Evolutionary conservation across 1,140 invertebrate species (phyloP).

Genomic region (Diabrotica virgifera): DNA sequence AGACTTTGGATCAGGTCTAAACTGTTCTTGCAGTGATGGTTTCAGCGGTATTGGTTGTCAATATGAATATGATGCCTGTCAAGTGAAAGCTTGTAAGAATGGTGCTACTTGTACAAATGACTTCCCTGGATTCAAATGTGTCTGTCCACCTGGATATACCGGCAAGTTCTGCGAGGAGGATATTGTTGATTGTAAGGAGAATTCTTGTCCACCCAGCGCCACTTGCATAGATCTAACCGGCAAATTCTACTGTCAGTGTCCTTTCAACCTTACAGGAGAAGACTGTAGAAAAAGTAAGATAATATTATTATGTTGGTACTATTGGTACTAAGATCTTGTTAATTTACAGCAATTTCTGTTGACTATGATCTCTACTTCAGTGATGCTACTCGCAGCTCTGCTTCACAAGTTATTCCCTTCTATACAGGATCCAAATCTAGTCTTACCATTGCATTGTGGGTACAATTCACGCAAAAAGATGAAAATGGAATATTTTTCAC

Average conservation of each 20-base stretch:
- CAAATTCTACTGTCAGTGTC: slow-evolving; percentile 92
- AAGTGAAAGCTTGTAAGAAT: slow-evolving; percentile 84
- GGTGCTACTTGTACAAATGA: slow-evolving; percentile 87
- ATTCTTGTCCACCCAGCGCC: slow-evolving; percentile 90
- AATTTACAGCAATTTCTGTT: slow-evolving; percentile 80
- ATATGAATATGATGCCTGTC: slow-evolving; percentile 90
- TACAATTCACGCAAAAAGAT: slow-evolving; percentile 87
- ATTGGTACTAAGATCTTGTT: slow-evolving; percentile 19
- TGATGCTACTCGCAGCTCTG: slow-evolving; percentile 82
- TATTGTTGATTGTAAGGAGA: slow-evolving; percentile 89
- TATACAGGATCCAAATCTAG: slow-evolving; percentile 71
- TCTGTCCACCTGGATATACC: slow-evolving; percentile 81
- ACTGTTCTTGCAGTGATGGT: slow-evolving; percentile 86
- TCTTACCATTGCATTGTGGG: slow-evolving; percentile 92
- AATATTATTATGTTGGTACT: slow-evolving; percentile 17
- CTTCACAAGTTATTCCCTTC: slow-evolving; percentile 87
- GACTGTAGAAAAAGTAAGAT: slow-evolving; percentile 89
- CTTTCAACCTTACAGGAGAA: slow-evolving; percentile 93
- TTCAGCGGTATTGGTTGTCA: slow-evolving; percentile 86
- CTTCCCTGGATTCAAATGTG: slow-evolving; percentile 79
- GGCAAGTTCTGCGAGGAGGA: slow-evolving; percentile 90
- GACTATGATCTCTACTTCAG: slow-evolving; percentile 95
- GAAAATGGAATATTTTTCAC: slow-evolving; percentile 92
- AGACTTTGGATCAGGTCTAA: slow-evolving; percentile 91
- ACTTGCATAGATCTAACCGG: slow-evolving; percentile 91